phyloP scores from a whole-genome alignment of 2,888 invertebrate species.

The Dermolepida albohirtum region DNA sequence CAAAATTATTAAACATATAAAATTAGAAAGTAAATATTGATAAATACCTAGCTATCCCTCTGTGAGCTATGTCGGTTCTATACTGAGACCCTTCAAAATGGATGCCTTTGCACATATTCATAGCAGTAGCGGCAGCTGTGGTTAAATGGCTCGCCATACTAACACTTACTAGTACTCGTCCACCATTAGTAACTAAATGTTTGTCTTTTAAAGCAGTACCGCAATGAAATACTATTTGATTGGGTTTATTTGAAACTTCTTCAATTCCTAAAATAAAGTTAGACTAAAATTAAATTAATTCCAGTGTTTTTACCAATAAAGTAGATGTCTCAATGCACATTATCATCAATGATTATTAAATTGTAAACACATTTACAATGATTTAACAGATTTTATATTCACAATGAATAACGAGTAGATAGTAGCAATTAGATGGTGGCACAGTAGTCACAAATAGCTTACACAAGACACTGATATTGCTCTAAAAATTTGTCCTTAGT shows the following conservation, averaged over 20 bases:
- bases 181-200: slow-evolving; percentile 80
- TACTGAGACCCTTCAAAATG: slow-evolving; percentile 88
- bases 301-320: too few species aligned
- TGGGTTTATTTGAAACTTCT: slow-evolving; percentile 66
- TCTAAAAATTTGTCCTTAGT: too few species aligned
- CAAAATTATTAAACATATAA: too few species aligned
- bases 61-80: slow-evolving; percentile 90
- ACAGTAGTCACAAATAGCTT: too few species aligned
- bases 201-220: slow-evolving; percentile 75
- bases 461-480: too few species aligned
- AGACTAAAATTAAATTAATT: too few species aligned
- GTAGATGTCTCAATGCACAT: too few species aligned
- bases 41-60: slow-evolving; percentile 82
- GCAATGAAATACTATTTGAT: slow-evolving; percentile 84
- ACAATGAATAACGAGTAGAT: too few species aligned
- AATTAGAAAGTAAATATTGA: slow-evolving; percentile 39
- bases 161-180: slow-evolving; percentile 88
- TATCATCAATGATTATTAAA: too few species aligned
- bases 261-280: slow-evolving; percentile 69
- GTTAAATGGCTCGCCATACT: slow-evolving; percentile 77
- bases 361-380: too few species aligned
- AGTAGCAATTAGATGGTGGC: too few species aligned
- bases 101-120: slow-evolving; percentile 78
- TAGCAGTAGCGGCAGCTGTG: slow-evolving; percentile 79
- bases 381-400: too few species aligned